Base-by-base conservation (phyloP, 2,888 invertebrate genomes). In the Anoncus sp. region DNA sequence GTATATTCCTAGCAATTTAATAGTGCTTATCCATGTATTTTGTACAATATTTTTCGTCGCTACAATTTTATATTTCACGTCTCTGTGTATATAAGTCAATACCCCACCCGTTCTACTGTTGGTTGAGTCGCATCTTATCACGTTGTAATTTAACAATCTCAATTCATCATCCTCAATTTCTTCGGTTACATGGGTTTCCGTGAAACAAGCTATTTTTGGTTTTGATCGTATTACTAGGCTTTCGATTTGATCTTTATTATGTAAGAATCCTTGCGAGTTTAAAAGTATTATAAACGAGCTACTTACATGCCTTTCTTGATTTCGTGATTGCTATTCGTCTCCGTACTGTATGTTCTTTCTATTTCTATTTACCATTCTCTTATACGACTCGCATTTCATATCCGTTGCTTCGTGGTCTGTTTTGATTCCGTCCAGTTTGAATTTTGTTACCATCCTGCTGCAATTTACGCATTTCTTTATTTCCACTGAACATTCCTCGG, bases 201-300 rank as follows among this genome's bases (percentile, higher is more conserved):
- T 51, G 24, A 76, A 43, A 14, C 75, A 72, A 5, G 76, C 4
- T 10, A 79, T 57, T 14, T 70, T 24, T 16, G 74, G 73, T 51
- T 51, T 70, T 7, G 2, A 2, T 16, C 45, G 10, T 38, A 31
- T 67, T 51, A 31, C 51, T 40, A 31, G 7, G 10, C 6, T 35
- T 16, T 57, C 47, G 4, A 80, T 63, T 55, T 80, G 51, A 5
- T 81, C 77, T 22, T 81, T 78, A 71, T 82, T 71, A 3, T 20
- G 45, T 1, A 80, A 14, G 35, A 73, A 77, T 5, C 79, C 70
- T 22, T 69, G 67, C 0, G 70, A 66, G 59, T 81, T 81, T 20
- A 71, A 7, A 6, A 75, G 40, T 27, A 59, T 38, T n/a, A 70
- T 31, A n/a, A 59, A 49, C 2, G 67, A 22, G 4, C 35, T 7